Evolutionary conservation across 1,140 invertebrate genomes (phyloP).

Genomic region (Lepidurus arcticus): DNA sequence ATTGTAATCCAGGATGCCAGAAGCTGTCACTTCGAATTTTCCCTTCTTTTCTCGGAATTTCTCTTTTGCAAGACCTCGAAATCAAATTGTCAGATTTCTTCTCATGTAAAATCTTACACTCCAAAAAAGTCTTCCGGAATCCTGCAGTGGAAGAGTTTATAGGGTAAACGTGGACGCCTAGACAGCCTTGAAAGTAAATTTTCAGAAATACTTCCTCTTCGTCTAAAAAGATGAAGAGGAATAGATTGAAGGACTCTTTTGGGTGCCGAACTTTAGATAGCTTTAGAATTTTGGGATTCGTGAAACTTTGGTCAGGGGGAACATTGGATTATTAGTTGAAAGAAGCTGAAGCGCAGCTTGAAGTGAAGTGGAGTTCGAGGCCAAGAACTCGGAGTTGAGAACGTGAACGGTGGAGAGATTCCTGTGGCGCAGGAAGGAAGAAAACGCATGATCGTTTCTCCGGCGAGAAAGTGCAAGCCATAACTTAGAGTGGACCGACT

Average conservation of each 20-base stretch:
- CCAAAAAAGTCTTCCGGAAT: too few species aligned
- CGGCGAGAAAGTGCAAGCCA: neutral
- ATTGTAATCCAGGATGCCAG: neutral
- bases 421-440: neutral
- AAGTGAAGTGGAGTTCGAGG: neutral
- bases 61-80: neutral
- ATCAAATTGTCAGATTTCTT: neutral
- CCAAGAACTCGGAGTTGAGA: neutral
- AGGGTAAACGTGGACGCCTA: too few species aligned
- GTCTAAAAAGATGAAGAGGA: too few species aligned
- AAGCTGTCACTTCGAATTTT: neutral
- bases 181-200: too few species aligned
- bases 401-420: neutral
- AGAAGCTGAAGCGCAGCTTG: neutral
- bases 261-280: too few species aligned
- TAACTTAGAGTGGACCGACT: neutral
- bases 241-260: neutral
- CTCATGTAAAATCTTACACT: neutral
- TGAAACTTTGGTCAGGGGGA: neutral
- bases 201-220: too few species aligned
- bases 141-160: too few species aligned
- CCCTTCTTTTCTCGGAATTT: neutral
- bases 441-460: slow-evolving; percentile 7
- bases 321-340: neutral
- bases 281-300: neutral